Evolutionary conservation across 2,113 vertebrate genomes (phyloP), one percentile per base, ranked within the genome.

Genomic region (Oncorhynchus keta): DNA sequence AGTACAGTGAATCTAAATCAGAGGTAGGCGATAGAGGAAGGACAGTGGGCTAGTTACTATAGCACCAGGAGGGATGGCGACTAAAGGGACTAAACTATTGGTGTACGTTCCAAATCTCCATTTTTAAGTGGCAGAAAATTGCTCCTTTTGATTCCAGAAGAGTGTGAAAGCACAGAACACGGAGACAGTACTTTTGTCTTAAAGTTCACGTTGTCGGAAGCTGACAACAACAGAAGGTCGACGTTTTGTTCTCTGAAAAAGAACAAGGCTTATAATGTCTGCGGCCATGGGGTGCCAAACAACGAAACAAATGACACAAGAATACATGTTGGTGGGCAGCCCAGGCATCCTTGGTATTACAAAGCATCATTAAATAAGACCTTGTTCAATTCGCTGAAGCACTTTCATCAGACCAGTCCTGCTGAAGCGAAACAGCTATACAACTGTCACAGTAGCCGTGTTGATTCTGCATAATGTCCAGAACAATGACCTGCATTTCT

Each of bases 351-450:
- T 76, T 76, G 76, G 76, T 61, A 13, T 76, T 68, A 76, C 75
- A 79, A 82, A 84, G 80, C 76, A 59, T 79, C 76, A 75, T 79
- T 85, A 87, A 80, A 82, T 73, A 69, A 84, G 83, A 80, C 81
- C 77, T 85, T 84, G 81, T 77, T 81, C 75, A 76, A 73, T 76
- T 79, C 74, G 45, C 74, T 83, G 45, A 81, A 82, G 73, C 70
- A 68, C 49, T 62, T 51, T 39, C 16, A 67, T 24, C 61, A 59
- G 28, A 49, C 24, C n/a, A 61, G 8, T 11, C 51, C 16, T 22
- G 12, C 61, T 11, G 26, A 22, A 48, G 69, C 14, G 22, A 12
- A 18, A 48, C 32, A 20, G 75, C 14, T 35, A 11, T 55, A 16
- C 51, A 22, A 28, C 57, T 24, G 22, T 32, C 8, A 62, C 59